Percentiles rank a stretch among this genome's conserved stretches.
Conservation (phyloP, 2,113 vertebrate genomes). For the Calypte anna region DNA sequence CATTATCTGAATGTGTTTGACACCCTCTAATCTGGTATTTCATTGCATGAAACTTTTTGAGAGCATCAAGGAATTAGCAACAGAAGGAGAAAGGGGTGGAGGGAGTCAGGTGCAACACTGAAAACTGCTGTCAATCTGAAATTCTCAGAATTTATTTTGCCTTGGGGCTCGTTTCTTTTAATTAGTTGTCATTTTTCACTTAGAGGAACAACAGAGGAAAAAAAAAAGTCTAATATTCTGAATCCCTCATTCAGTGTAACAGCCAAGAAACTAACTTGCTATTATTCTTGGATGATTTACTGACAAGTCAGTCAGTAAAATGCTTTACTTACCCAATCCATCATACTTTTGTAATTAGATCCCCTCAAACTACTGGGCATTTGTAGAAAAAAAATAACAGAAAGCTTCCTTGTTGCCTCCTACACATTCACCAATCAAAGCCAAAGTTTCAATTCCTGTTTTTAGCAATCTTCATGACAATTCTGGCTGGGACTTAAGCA, state of each 20-base stretch:
- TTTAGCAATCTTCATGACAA: neutral
- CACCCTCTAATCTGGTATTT: neutral
- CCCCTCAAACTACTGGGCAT: neutral
- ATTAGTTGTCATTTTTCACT: neutral
- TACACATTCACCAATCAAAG: neutral
- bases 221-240: rapidly evolving
- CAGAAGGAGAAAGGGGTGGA: neutral
- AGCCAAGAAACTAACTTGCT: neutral
- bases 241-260: neutral
- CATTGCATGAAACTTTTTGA: neutral
- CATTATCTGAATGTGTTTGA: neutral
- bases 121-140: neutral
- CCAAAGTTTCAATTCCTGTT: neutral
- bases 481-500: neutral
- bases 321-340: neutral
- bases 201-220: neutral
- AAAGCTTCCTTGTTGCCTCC: neutral
- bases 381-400: neutral
- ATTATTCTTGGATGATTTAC: neutral
- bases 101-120: neutral
- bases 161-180: neutral
- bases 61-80: neutral
- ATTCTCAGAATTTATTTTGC: neutral
- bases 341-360: neutral
- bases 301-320: neutral